Evolutionary conservation across 2,888 invertebrate species (phyloP), one percentile per base, ranked within the genome.

Genomic region (Axea sp.): DNA sequence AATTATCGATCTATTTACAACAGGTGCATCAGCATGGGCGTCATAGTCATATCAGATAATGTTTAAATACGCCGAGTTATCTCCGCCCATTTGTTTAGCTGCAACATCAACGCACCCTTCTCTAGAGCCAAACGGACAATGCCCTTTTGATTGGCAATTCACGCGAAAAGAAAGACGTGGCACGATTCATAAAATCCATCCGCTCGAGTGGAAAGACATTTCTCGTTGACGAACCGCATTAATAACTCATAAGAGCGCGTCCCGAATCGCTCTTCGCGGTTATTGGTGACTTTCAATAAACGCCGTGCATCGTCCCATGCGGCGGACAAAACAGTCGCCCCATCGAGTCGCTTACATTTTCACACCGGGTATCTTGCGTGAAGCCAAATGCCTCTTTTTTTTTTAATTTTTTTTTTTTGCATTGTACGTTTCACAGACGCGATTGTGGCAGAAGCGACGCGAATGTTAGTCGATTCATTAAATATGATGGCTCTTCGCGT

Each of bases 181-280:
- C 59, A 39, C 60, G 67, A 65, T 62, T 68, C 73, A 67, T 67
- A 62, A 73, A 73, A 67, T 73, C 17, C 59, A 22, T 17, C n/a
- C 68, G 62, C 12, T 19, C 62, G 49, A 55, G 35, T 26, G 59
- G 65, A 72, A 72, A 19, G 72, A 64, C 72, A 30, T 72, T 64
- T 59, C 59, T 47, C 60, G 67, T 47, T 60, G 67, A 68, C 67
- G 49, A 55, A 24, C 37, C 68, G 62, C 57, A 73, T 68, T 67
- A 68, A 68, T 68, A 62, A 73, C 62, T 62, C 67, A 49, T 73
- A 68, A 73, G 67, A 62, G 60, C 30, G 57, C 14, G 65, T 51
- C 30, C 60, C 59, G 53, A 60, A 67, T 53, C 37, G 72, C 47
- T 51, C 15, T 41, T 41, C 59, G 62, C 47, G 64, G 49, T 57